These are phyloP conservation scores for Metellina segmentata DNA, from an alignment of 2,888 invertebrate genomes.

Conservation along the genomic window DNA sequence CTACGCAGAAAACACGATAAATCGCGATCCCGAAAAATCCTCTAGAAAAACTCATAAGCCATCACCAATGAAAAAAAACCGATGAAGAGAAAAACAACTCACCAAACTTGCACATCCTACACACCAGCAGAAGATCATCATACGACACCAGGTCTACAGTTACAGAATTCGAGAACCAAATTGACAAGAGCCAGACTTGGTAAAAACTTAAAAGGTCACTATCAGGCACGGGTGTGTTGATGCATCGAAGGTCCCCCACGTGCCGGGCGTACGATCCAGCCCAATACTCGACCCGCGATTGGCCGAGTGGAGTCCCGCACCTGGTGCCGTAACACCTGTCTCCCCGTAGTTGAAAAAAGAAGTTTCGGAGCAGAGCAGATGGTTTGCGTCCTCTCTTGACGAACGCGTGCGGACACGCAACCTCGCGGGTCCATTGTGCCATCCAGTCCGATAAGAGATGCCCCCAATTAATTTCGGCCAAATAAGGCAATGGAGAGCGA, in stretches of 20 bases:
- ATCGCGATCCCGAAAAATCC: not conserved
- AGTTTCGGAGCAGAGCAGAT: conserved; percentile 42
- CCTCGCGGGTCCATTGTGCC: conserved; percentile 7
- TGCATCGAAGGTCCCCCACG: conserved; percentile 47
- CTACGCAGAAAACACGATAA: not conserved
- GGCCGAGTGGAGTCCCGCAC: conserved; percentile 48
- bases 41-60: not conserved
- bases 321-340: conserved; percentile 64
- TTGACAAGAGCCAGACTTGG: not conserved
- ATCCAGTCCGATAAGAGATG: conserved; percentile 5
- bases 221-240: not conserved
- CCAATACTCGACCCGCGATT: conserved; percentile 13
- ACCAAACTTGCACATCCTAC: conserved; percentile 44
- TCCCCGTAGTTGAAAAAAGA: conserved; percentile 29
- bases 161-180: not conserved
- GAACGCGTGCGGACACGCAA: conserved; percentile 17
- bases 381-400: conserved; percentile 46
- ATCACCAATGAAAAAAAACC: not conserved
- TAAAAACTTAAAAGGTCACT: conserved; percentile 14
- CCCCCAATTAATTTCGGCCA: conserved; percentile 19
- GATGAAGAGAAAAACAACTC: conserved; percentile 4
- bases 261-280: conserved; percentile 27
- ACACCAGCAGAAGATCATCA: conserved; percentile 55
- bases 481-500: conserved; percentile 32
- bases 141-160: not conserved